phyloP scores from a whole-genome alignment of 2,888 invertebrate species.

The Drosophila rubida region DNA sequence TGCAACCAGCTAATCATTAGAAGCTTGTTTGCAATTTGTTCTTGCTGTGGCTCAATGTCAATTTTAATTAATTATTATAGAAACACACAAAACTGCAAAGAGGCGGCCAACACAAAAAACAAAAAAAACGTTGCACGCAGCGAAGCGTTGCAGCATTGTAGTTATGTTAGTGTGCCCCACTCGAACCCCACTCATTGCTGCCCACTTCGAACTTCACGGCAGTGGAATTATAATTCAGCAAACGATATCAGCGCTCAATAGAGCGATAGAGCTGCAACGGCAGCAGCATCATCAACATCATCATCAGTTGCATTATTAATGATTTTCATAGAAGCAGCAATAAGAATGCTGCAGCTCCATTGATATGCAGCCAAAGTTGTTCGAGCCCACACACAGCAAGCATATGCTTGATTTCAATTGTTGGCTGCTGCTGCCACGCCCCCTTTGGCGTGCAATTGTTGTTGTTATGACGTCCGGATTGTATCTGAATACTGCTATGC shows the following conservation, averaged over 20 bases:
- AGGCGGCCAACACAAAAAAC: conserved; percentile 26
- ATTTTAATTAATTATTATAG: conserved; percentile 74
- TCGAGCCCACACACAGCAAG: conserved; percentile 39
- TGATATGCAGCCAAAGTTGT: conserved; percentile 56
- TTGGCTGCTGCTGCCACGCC: conserved; percentile 22
- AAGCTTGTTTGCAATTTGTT: conserved; percentile 76
- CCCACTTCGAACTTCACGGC: conserved; percentile 4
- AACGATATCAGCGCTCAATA: conserved; percentile 62
- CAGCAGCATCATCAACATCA: conserved; percentile 35
- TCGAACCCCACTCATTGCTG: neutral
- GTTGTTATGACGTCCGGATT: conserved; percentile 23
- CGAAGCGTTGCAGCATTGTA: conserved; percentile 62
- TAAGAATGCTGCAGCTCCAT: conserved; percentile 36
- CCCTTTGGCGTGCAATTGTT: conserved; percentile 9
- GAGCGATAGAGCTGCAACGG: conserved; percentile 28
- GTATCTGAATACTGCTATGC: conserved; percentile 22
- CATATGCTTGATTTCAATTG: conserved; percentile 36
- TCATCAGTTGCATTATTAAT: conserved; percentile 66
- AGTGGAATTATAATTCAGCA: conserved; percentile 63
- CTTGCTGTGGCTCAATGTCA: conserved; percentile 67
- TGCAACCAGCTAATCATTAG: conserved; percentile 69
- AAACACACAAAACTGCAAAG: conserved; percentile 24
- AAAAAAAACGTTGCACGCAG: conserved; percentile 48
- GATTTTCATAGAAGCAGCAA: conserved; percentile 59
- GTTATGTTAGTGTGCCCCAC: neutral